Conservation (phyloP, 2,797 vertebrate species). For the Chlorospingus semifuscus region DNA sequence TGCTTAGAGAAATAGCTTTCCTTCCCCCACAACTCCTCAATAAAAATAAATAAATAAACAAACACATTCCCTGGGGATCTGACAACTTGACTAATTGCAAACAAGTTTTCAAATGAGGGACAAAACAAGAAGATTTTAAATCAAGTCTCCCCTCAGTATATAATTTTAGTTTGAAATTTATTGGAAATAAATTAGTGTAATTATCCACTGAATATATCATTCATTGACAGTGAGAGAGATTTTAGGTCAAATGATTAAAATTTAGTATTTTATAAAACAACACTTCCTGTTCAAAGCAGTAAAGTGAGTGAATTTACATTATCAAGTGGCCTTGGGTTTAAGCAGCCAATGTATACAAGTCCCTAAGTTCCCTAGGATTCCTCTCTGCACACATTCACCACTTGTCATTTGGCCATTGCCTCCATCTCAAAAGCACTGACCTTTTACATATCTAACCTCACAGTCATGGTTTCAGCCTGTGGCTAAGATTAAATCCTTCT, state of each 20-base stretch:
- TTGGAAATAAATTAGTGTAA: conserved; percentile 58
- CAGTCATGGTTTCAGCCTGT: not conserved
- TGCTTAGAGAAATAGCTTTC: not conserved
- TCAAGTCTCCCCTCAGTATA: conserved; percentile 35
- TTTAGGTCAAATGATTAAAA: conserved; percentile 29
- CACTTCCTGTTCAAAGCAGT: not conserved
- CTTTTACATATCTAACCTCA: not conserved
- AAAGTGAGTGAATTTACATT: not conserved
- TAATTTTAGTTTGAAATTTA: conserved; percentile 69
- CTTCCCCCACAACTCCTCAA: not conserved
- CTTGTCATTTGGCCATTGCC: not conserved
- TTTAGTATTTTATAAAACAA: not conserved
- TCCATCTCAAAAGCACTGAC: not conserved
- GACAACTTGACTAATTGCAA: conserved; percentile 53
- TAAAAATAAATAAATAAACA: conserved; percentile 38
- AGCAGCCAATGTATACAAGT: not conserved
- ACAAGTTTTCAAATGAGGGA: conserved; percentile 29
- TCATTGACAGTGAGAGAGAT: not conserved
- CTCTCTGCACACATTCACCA: not conserved
- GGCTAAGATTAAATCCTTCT: conserved; percentile 11
- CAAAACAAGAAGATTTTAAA: conserved; percentile 51
- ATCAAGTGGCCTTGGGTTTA: not conserved
- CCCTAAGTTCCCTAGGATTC: not conserved
- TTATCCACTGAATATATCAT: conserved; percentile 36
- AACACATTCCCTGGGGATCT: conserved; percentile 1